phyloP scores from a whole-genome alignment of 2,888 invertebrate species.

The Argyra leucocephala region DNA sequence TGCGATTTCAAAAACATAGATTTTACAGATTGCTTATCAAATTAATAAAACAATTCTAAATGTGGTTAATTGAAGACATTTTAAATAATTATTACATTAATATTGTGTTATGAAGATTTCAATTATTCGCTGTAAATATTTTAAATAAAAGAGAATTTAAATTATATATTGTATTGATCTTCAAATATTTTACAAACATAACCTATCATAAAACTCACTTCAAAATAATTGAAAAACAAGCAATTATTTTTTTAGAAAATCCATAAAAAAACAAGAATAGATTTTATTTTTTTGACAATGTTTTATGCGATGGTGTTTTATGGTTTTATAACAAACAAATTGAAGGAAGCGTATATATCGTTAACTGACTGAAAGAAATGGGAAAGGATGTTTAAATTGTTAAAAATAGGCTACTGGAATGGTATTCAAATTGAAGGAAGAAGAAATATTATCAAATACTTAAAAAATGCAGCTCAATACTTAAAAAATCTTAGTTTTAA shows the following conservation, averaged over 20 bases:
- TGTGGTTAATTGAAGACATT: too few relatives aligned
- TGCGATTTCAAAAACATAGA: too few relatives aligned
- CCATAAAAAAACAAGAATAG: conserved; percentile 53
- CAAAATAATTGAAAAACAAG: conserved; percentile 36
- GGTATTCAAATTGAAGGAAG: conserved; percentile 57
- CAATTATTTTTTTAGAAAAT: conserved; percentile 50
- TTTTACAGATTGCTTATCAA: too few relatives aligned
- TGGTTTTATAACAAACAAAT: conserved; percentile 67
- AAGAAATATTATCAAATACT: conserved; percentile 71
- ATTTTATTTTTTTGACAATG: conserved; percentile 47
- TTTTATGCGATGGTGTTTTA: conserved; percentile 72
- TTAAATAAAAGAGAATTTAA: too few relatives aligned
- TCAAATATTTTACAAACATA: too few relatives aligned
- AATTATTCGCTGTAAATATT: too few relatives aligned
- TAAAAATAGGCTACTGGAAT: conserved; percentile 70
- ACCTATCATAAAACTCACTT: too few relatives aligned
- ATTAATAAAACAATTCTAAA: too few relatives aligned
- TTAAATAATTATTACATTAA: too few relatives aligned
- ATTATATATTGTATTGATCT: too few relatives aligned
- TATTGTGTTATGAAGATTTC: too few relatives aligned
- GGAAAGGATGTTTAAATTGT: conserved; percentile 80
- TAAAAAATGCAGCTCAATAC: conserved; percentile 70
- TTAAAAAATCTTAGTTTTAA: conserved; percentile 62
- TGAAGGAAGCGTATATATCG: conserved; percentile 56
- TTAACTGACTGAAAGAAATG: conserved; percentile 57